Evolutionary conservation across 2,797 vertebrate genomes (phyloP).

Genomic region (Argya squamiceps): DNA sequence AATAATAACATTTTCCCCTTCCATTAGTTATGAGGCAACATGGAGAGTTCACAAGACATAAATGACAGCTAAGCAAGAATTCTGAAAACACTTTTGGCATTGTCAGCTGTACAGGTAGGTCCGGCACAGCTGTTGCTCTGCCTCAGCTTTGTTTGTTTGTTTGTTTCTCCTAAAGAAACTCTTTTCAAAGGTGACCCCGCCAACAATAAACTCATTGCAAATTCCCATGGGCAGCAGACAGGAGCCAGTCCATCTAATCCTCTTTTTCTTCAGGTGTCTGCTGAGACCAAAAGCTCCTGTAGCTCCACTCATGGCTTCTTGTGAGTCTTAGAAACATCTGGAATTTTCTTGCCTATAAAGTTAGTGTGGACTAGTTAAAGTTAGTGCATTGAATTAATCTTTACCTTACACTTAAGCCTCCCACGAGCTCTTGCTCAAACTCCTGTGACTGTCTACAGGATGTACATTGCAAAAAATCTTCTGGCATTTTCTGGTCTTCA

Average conservation of each 20-base stretch:
- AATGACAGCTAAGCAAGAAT: neutral
- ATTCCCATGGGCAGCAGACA: neutral
- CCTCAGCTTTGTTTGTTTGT: neutral
- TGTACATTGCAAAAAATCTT: neutral
- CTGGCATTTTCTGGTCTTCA: neutral
- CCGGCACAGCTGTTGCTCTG: neutral
- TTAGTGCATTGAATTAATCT: neutral
- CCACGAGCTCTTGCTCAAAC: neutral
- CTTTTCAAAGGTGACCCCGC: neutral
- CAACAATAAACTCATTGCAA: neutral
- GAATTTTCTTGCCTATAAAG: neutral
- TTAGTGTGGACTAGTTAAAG: neutral
- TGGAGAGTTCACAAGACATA: neutral
- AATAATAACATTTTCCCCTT: neutral
- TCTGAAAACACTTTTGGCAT: neutral
- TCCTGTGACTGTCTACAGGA: neutral
- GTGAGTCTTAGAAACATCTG: neutral
- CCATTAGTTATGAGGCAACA: neutral
- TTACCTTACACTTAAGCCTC: neutral
- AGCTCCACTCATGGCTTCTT: neutral
- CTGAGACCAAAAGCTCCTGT: neutral
- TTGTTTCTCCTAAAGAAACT: neutral
- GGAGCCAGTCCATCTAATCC: neutral
- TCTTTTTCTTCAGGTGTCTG: neutral
- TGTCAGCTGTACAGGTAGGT: neutral